Conservation (phyloP, 2,113 vertebrate genomes). For the Rhinolophus ferrumequinum region DNA sequence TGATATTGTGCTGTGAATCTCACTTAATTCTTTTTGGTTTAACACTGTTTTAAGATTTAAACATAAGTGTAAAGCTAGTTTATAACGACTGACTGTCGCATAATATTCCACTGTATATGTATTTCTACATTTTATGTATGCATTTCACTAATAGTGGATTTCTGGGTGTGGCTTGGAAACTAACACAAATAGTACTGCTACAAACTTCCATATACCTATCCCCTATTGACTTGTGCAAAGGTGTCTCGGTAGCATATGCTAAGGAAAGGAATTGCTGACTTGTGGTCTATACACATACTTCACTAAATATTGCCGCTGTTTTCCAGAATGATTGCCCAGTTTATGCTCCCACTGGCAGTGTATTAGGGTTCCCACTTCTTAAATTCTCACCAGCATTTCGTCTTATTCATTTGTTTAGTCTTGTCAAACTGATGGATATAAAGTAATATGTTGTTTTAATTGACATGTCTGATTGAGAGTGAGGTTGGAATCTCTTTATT, state of each 20-base stretch:
- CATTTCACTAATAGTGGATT: conserved; percentile 7
- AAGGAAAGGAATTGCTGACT: conserved; percentile 25
- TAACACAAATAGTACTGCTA: not conserved
- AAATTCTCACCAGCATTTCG: conserved; percentile 3
- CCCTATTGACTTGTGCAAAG: not conserved
- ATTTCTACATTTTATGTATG: not conserved
- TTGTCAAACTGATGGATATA: conserved; percentile 11
- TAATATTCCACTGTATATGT: not conserved
- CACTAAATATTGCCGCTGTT: conserved; percentile 15
- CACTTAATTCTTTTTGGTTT: not conserved
- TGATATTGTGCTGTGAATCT: conserved; percentile 1
- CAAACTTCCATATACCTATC: not conserved
- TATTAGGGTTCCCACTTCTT: not conserved
- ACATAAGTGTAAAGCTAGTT: not conserved
- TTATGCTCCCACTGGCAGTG: not conserved
- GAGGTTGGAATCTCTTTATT: not conserved
- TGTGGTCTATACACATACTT: not conserved
- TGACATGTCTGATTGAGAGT: conserved; percentile 12
- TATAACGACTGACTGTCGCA: not conserved
- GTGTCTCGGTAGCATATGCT: not conserved
- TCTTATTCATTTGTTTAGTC: not conserved
- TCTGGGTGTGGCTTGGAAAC: not conserved
- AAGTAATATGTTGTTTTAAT: conserved; percentile 27
- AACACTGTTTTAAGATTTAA: conserved; percentile 17
- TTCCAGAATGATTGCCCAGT: not conserved